phyloP scores from a whole-genome alignment of 2,113 vertebrate species.

The Chaetorhynchus papuensis region DNA sequence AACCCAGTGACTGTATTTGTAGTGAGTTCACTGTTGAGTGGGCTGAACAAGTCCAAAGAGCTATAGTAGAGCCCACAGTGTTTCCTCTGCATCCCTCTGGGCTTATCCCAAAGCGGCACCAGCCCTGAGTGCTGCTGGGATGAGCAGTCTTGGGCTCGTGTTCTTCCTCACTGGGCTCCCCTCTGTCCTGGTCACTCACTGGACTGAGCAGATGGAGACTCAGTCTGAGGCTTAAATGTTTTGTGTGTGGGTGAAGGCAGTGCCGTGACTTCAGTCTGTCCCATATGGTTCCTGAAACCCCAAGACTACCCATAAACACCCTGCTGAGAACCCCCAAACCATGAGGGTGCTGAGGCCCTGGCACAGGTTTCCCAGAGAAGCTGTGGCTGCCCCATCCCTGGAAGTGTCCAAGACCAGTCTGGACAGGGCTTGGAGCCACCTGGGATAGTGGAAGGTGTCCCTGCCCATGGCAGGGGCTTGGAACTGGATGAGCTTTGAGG shows the following conservation, averaged over 20 bases:
- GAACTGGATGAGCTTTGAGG: rapidly evolving
- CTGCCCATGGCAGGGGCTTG: background rate
- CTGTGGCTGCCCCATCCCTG: background rate
- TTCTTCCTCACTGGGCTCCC: background rate
- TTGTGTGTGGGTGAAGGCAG: background rate
- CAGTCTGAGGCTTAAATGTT: background rate
- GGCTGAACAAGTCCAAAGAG: background rate
- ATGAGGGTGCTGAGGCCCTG: background rate
- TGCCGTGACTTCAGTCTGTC: background rate
- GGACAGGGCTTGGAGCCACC: rapidly evolving
- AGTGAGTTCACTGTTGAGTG: background rate
- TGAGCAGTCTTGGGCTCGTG: background rate
- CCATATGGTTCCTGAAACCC: background rate
- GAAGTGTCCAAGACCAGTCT: background rate
- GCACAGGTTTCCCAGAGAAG: background rate
- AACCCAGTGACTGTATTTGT: background rate
- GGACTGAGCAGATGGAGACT: background rate
- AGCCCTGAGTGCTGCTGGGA: background rate
- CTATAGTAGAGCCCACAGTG: background rate
- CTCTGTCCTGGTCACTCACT: background rate
- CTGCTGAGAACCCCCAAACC: background rate
- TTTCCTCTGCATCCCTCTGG: background rate
- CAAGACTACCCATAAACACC: background rate
- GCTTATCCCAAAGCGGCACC: background rate
- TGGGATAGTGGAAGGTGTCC: background rate